These are phyloP conservation scores for Lutjanus campechanus DNA, from an alignment of 2,797 vertebrate genomes.

Conservation along the genomic window DNA sequence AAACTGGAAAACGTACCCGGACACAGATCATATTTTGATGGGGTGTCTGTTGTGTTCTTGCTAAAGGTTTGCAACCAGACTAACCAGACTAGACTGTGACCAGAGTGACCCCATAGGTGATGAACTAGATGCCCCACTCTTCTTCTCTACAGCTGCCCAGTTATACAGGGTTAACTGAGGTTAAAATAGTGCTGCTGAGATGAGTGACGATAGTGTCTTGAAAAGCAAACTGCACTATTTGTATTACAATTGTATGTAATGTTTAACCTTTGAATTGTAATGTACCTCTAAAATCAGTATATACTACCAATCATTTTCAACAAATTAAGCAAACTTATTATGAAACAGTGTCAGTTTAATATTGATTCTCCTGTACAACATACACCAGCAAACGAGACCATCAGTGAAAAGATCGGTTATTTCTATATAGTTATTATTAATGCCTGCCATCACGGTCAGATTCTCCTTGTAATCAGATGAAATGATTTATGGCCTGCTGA, in stretches of 20 bases:
- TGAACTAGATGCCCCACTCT: background rate
- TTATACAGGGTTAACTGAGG: slow-evolving; percentile 18
- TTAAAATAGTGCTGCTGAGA: slow-evolving; percentile 2
- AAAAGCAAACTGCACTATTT: background rate
- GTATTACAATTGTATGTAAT: too few relatives aligned
- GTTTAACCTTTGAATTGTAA: background rate
- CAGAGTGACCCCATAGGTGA: background rate
- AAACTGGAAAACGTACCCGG: too few relatives aligned
- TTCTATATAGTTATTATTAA: too few relatives aligned
- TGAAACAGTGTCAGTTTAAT: too few relatives aligned
- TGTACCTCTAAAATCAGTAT: background rate
- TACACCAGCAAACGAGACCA: too few relatives aligned
- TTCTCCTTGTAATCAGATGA: too few relatives aligned
- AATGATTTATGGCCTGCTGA: too few relatives aligned
- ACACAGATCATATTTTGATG: too few relatives aligned
- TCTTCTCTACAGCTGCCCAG: slow-evolving; percentile 2
- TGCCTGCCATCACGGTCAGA: too few relatives aligned
- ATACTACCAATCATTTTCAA: background rate
- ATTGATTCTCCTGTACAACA: too few relatives aligned
- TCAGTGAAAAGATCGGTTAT: too few relatives aligned
- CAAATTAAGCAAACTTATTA: background rate
- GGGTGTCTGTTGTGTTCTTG: background rate
- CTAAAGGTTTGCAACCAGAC: background rate
- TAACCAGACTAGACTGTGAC: slow-evolving; percentile 7
- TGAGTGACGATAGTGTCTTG: background rate